Conservation (phyloP, 2,888 invertebrate genomes). For the Lymantria dispar region DNA sequence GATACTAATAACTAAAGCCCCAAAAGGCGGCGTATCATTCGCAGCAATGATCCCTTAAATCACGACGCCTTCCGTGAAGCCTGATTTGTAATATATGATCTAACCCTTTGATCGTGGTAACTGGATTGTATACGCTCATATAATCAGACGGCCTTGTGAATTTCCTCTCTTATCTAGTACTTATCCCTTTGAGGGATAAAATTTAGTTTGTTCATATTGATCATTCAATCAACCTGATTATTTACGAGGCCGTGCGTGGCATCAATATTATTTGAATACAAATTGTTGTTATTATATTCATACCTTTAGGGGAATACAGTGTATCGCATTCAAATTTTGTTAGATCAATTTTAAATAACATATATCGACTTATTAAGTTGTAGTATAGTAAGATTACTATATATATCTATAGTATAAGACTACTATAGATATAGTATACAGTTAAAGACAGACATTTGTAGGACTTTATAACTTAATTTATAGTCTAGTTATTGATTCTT, state of each 20-base stretch:
- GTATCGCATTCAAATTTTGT: too few relatives aligned
- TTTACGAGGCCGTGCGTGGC: neutral
- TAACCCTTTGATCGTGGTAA: slow-evolving; percentile 3
- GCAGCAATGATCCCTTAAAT: neutral
- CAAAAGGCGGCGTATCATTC: neutral
- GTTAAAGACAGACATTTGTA: too few relatives aligned
- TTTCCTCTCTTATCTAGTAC: slow-evolving; percentile 9
- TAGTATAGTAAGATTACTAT: too few relatives aligned
- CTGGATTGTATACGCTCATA: slow-evolving; percentile 2
- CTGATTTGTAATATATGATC: neutral
- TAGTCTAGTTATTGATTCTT: too few relatives aligned
- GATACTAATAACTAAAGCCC: neutral
- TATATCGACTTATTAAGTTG: too few relatives aligned
- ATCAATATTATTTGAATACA: neutral
- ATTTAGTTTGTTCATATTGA: slow-evolving; percentile 10
- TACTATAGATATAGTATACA: too few relatives aligned
- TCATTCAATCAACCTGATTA: slow-evolving; percentile 11
- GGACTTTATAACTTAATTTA: too few relatives aligned
- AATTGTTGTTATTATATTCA: neutral
- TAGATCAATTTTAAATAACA: too few relatives aligned
- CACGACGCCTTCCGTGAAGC: neutral
- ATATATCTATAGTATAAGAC: too few relatives aligned
- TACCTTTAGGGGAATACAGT: neutral
- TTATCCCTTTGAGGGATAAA: slow-evolving; percentile 7
- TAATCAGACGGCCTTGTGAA: slow-evolving; percentile 1